Percentiles rank a stretch among this genome's conserved stretches.
phyloP scores from a whole-genome alignment of 1,140 invertebrate species.

The Triops longicaudatus region DNA sequence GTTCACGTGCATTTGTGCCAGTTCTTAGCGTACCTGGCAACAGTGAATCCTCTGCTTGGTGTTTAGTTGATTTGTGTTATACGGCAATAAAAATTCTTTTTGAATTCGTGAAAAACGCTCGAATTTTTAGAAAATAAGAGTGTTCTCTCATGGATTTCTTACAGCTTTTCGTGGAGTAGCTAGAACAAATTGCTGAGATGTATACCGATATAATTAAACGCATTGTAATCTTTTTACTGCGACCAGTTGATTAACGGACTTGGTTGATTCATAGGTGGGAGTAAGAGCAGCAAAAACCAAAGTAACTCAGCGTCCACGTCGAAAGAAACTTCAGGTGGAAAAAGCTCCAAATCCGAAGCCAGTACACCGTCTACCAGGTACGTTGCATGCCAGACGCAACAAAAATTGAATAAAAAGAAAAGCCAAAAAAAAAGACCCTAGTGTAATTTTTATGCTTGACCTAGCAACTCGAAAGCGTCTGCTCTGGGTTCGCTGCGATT shows the following conservation, averaged over 20 bases:
- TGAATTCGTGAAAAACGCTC: no score
- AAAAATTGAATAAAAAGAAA: conserved; percentile 13
- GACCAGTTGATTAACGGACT: neutral
- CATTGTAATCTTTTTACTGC: no score
- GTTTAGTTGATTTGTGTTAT: no score
- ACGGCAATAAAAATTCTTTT: no score
- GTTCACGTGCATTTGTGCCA: no score
- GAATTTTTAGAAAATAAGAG: no score
- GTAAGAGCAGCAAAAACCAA: conserved; percentile 17
- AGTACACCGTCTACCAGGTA: conserved; percentile 21
- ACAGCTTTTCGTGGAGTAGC: no score
- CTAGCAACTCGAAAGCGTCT: conserved; percentile 61
- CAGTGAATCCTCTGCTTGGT: no score
- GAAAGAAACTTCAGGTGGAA: conserved; percentile 3
- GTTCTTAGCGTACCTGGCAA: no score
- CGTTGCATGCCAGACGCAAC: neutral
- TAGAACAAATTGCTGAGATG: no score
- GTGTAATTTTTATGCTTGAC: conserved; percentile 29
- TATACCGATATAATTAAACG: no score
- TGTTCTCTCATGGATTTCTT: no score
- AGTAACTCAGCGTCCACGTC: conserved; percentile 9
- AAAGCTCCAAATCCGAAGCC: conserved; percentile 2
- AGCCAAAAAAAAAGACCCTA: conserved; percentile 19
- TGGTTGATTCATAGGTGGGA: conserved; percentile 21
- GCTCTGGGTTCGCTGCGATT: conserved; percentile 67